Evolutionary conservation across 1,140 invertebrate species (phyloP), one percentile per base, ranked within the genome.

Genomic region (Homarus americanus): DNA sequence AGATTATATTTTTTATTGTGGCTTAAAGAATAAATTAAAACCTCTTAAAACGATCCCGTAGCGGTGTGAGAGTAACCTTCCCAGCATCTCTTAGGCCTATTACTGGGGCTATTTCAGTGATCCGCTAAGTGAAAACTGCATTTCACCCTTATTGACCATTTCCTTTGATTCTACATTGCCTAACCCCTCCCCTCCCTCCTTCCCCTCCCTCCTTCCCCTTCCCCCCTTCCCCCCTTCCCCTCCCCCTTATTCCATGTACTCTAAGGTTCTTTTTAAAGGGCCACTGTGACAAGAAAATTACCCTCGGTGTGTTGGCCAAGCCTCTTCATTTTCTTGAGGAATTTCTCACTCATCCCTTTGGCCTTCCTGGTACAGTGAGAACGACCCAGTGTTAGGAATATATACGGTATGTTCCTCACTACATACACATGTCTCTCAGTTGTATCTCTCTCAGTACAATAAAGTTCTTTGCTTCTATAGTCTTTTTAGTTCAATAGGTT

Each of bases 51-150:
- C 4, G n/a, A 28, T 5, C 32, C 4, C 32, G 63, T 7, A 7
- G 63, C 28, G 10, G 24, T 3, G 28, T n/a, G 9, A n/a, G 17
- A 15, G 12, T 28, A 5, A 38, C 73, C 73, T 7, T 34, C 72
- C 72, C 2, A 38, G 36, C 73, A 32, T 4, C 69, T 34, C 73
- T 82, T 82, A 82, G 79, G 79, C 79, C 79, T 82, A 82, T 15
- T 34, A n/a, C n/a, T n/a, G n/a, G n/a, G n/a, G n/a, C 79, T 44
- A 63, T 82, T 82, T 82, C 20, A 82, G 53, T 82, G 79, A 82
- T 82, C 79, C 38, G 79, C 49, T 82, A 82, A 82, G 79, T 82
- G 79, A 82, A 82, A 82, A 82, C 79, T 82, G 79, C 79, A 82
- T 82, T 82, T 82, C 79, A 82, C 79, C 79, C 53, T 53, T 53